phyloP scores from a whole-genome alignment of 1,140 invertebrate species.

The Solenopsis invicta region DNA sequence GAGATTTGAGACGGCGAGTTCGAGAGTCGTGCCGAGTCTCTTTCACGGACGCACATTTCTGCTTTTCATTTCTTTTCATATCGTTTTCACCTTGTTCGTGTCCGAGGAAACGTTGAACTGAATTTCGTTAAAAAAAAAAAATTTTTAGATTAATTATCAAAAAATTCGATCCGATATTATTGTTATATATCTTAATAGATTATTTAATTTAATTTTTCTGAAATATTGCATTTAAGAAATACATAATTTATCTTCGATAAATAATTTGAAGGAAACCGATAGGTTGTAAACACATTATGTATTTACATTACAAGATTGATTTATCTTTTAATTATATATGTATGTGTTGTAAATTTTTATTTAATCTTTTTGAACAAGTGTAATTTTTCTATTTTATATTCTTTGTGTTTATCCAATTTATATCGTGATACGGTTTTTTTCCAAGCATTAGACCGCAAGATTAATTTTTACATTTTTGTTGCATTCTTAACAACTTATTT shows the following conservation, averaged over 20 bases:
- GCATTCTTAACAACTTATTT: background rate
- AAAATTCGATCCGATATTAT: background rate
- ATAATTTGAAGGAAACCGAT: background rate
- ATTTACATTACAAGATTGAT: background rate
- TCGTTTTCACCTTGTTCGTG: background rate
- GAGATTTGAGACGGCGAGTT: conserved; percentile 13
- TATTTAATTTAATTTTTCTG: background rate
- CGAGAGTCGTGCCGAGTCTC: conserved; percentile 9
- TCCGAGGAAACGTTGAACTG: background rate
- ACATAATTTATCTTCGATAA: background rate
- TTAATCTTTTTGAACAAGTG: background rate
- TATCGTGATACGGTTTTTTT: background rate
- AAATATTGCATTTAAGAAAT: background rate
- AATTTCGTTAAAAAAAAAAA: background rate
- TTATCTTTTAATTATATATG: background rate
- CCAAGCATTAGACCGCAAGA: background rate
- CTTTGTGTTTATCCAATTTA: background rate
- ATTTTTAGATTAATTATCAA: background rate
- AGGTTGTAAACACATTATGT: background rate
- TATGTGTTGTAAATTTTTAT: background rate
- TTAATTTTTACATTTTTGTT: background rate
- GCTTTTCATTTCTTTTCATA: conserved; percentile 20
- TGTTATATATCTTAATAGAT: background rate
- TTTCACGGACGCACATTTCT: conserved; percentile 27
- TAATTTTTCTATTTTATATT: background rate